A percentile compares a stretch with the other conserved stretches of the same genome.
Conservation (phyloP, 2,113 vertebrate genomes). For the Morone saxatilis region DNA sequence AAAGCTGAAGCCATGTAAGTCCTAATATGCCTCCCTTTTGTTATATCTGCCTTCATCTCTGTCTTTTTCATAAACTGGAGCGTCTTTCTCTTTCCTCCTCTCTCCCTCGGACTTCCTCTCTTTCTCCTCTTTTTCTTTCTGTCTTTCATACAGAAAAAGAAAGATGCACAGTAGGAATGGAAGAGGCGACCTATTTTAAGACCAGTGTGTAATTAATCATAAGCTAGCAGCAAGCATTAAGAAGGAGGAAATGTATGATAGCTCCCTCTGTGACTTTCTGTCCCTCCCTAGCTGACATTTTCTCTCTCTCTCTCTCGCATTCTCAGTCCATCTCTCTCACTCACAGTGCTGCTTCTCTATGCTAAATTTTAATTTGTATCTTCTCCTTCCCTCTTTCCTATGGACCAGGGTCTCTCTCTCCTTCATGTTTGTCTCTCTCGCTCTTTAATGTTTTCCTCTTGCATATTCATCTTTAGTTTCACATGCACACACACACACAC, state of each 20-base stretch:
- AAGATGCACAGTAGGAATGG: conserved; percentile 44
- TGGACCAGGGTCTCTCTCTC: background rate
- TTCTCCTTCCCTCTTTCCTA: conserved; percentile 1
- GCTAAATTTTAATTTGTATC: conserved; percentile 53
- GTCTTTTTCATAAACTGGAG: background rate
- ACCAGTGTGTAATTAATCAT: conserved; percentile 80
- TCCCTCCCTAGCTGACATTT: conserved; percentile 57
- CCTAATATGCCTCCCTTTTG: background rate
- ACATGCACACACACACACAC: background rate
- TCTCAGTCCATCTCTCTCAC: background rate
- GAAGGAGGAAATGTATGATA: conserved; percentile 65
- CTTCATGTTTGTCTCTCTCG: background rate
- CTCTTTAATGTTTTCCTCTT: conserved; percentile 18
- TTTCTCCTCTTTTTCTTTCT: conserved; percentile 10
- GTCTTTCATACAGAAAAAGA: conserved; percentile 43
- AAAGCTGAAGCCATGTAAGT: conserved; percentile 21
- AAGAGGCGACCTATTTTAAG: conserved; percentile 77
- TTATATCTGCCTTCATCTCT: background rate
- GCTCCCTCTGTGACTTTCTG: conserved; percentile 68
- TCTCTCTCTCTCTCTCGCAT: conserved; percentile 15
- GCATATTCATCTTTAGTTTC: conserved; percentile 13
- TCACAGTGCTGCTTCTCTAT: conserved; percentile 20
- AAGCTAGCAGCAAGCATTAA: conserved; percentile 71
- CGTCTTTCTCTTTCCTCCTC: background rate
- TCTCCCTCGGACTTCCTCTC: background rate